Percentiles rank a stretch among this genome's conserved stretches.
Evolutionary conservation across 2,797 vertebrate species (phyloP).

Genomic region (Australoheros facetus): DNA sequence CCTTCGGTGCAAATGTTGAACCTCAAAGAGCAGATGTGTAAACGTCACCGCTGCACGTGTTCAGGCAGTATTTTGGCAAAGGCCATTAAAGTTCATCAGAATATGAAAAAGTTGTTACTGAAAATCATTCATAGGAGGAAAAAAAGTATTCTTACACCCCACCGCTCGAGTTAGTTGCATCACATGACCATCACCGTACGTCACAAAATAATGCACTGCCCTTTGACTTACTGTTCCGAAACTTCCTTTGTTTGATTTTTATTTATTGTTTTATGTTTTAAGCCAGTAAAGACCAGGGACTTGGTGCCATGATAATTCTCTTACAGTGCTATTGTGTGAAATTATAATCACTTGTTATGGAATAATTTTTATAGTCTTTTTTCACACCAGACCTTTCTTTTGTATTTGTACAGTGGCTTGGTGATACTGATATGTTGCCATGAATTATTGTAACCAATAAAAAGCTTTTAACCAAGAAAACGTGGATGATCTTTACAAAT

Average conservation of each 20-base stretch:
- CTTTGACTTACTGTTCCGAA: slow-evolving; percentile 77
- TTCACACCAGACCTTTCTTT: slow-evolving; percentile 87
- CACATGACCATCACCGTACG: slow-evolving; percentile 65
- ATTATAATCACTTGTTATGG: slow-evolving; percentile 89
- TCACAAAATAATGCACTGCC: slow-evolving; percentile 83
- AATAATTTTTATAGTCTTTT: slow-evolving; percentile 89
- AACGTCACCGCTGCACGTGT: background rate
- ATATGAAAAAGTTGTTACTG: slow-evolving; percentile 1
- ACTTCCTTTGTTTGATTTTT: slow-evolving; percentile 31
- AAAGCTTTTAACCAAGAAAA: slow-evolving; percentile 90
- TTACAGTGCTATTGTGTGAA: slow-evolving; percentile 91
- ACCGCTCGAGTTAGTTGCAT: slow-evolving; percentile 35
- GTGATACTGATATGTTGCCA: slow-evolving; percentile 92
- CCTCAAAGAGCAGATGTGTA: slow-evolving; percentile 8
- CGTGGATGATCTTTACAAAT: slow-evolving; percentile 4
- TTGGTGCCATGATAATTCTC: slow-evolving; percentile 86
- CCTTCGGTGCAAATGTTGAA: background rate
- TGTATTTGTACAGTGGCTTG: slow-evolving; percentile 97
- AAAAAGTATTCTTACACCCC: background rate
- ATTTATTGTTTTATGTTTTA: slow-evolving; percentile 77
- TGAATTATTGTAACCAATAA: slow-evolving; percentile 99
- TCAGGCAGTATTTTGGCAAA: slow-evolving; percentile 17
- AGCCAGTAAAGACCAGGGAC: slow-evolving; percentile 89
- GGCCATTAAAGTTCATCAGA: background rate
- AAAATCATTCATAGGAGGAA: background rate